These are phyloP conservation scores for Propithecus perrieri DNA, from an alignment of 2,797 vertebrate species.

Conservation along the genomic window DNA sequence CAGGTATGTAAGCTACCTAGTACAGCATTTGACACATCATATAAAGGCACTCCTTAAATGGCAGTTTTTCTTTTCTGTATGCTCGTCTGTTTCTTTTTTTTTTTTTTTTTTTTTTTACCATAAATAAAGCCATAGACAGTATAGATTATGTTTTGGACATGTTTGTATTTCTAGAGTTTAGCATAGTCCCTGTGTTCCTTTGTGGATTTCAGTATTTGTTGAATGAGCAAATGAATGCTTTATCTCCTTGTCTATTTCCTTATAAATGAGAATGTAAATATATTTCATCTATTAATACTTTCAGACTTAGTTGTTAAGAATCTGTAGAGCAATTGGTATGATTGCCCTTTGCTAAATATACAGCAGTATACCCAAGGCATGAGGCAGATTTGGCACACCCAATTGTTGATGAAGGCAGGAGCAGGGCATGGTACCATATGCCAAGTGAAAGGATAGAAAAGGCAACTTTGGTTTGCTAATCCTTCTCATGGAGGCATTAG, in stretches of 20 bases:
- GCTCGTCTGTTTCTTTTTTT: background rate
- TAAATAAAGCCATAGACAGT: background rate
- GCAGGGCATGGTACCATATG: background rate
- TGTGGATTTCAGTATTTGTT: constrained; percentile 3
- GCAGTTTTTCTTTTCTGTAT: constrained; percentile 18
- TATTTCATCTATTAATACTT: background rate
- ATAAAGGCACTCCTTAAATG: background rate
- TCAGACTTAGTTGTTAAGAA: constrained; percentile 8
- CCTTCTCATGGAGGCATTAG: background rate
- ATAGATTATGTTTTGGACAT: background rate
- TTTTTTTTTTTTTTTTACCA: background rate
- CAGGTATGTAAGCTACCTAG: background rate
- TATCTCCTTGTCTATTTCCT: background rate
- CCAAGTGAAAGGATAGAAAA: background rate
- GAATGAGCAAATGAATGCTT: constrained; percentile 17
- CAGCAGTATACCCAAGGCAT: background rate
- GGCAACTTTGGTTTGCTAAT: background rate
- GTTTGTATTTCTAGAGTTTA: background rate
- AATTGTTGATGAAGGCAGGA: background rate
- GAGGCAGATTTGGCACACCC: background rate
- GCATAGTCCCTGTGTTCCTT: background rate
- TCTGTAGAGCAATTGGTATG: background rate
- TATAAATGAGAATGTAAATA: constrained; percentile 9
- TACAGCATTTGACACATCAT: background rate
- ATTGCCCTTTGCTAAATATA: background rate